phyloP scores from a whole-genome alignment of 2,888 invertebrate genomes.

The Noctua janthe region DNA sequence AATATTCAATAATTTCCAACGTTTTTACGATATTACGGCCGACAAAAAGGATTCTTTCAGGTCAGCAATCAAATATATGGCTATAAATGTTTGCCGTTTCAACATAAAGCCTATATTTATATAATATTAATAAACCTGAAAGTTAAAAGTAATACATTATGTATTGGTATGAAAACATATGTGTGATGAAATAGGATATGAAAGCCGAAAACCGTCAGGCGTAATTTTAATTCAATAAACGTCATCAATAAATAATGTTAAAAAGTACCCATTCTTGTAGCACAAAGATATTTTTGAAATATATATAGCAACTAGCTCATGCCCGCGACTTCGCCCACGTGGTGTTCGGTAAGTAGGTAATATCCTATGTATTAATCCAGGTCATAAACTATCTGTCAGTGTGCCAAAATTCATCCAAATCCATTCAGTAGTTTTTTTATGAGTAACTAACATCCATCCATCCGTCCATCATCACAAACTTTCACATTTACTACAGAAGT shows the following conservation, averaged over 20 bases:
- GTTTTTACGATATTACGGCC: slow-evolving; percentile 43
- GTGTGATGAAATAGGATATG: not conserved
- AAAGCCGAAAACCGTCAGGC: not conserved
- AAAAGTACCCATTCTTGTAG: no score
- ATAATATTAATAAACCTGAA: slow-evolving; percentile 27
- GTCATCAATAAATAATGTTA: not conserved
- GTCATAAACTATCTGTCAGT: not conserved
- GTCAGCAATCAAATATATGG: slow-evolving; percentile 42
- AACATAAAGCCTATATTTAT: slow-evolving; percentile 18
- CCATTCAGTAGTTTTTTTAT: not conserved
- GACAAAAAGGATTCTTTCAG: slow-evolving; percentile 33
- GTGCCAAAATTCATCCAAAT: not conserved
- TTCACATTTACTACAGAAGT: not conserved
- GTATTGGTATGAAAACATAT: slow-evolving; percentile 5
- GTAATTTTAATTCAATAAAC: not conserved
- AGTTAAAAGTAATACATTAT: slow-evolving; percentile 20
- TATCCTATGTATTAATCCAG: not conserved
- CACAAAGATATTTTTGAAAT: not conserved
- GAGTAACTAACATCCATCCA: not conserved
- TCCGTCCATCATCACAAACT: not conserved
- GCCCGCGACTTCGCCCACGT: not conserved
- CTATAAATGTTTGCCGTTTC: slow-evolving; percentile 34
- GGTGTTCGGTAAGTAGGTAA: not conserved
- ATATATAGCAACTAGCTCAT: not conserved
- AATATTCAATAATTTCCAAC: slow-evolving; percentile 46